Evolutionary conservation across 1,140 invertebrate genomes (phyloP).

Genomic region (Brachionus manjavacas): DNA sequence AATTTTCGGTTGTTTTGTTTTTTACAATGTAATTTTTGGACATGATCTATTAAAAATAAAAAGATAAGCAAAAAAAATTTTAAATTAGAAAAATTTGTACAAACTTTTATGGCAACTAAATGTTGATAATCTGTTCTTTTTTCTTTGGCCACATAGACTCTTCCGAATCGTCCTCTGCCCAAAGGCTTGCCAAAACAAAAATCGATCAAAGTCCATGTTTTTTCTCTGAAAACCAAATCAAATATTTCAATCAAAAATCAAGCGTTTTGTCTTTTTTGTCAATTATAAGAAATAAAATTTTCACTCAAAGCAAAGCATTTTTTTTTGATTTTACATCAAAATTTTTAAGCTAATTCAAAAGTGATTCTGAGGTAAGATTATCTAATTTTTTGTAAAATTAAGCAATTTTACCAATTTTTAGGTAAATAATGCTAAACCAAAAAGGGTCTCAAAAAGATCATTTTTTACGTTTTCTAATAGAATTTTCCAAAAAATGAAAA

Average conservation of each 20-base stretch:
- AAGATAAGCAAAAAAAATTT: conserved; percentile 51
- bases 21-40: conserved; percentile 85
- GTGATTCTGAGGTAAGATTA: no score
- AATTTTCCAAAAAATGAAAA: no score
- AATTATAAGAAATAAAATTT: background rate
- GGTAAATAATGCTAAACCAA: no score
- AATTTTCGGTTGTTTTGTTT: conserved; percentile 83
- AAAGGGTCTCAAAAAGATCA: no score
- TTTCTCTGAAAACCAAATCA: background rate
- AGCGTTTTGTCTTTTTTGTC: background rate
- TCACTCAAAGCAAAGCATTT: no score
- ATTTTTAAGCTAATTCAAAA: no score
- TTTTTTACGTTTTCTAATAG: no score
- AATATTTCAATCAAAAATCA: background rate
- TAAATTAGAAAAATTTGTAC: background rate
- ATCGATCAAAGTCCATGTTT: conserved; percentile 64
- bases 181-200: conserved; percentile 89
- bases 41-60: conserved; percentile 60
- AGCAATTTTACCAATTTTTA: no score
- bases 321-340: no score
- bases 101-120: conserved; percentile 53
- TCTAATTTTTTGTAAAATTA: no score
- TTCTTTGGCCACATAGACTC: conserved; percentile 82
- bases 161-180: conserved; percentile 96
- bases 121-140: conserved; percentile 81